Evolutionary conservation across 1,140 invertebrate species (phyloP), one percentile per base, ranked within the genome.

Genomic region (Armadillidium nasatum): DNA sequence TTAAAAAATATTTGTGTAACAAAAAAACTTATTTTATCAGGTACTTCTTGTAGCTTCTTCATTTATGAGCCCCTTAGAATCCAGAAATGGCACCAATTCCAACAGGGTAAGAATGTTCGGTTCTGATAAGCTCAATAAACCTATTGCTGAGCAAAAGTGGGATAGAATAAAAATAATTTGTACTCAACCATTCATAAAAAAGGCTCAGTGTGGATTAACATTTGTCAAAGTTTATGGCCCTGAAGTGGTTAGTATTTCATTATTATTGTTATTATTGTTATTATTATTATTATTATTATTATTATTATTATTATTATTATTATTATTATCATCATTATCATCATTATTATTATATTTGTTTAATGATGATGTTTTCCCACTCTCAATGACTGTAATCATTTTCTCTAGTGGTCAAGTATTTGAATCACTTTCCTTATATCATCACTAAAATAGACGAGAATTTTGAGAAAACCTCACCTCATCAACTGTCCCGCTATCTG

Each of bases 151-250:
- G 11, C 86, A 92, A 83, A 92, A 91, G 83, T 96, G 93, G 92
- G 93, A 95, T 85, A 85, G 90, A 66, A 84, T 96, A 0, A 93
- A 94, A 85, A 85, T 95, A 68, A 88, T 94, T 4, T 95, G 93
- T 84, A 89, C 90, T 10, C 94, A 96, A 83, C 93, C 93, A 0
- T 96, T 93, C 83, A 95, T 94, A 83, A 92, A 89, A 83, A 89
- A 89, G 79, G 87, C 89, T 45, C 87, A 91, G 82, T 95, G 89
- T 86, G 93, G 93, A 0, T 82, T 95, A 9, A 90, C 91, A 2
- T 95, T 95, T 83, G 87, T 95, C 44, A 91, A 60, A 60, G 19
- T 60, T 60, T 4, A 60, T 60, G 50, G 50, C 11, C 50, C 50
- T 4, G 50, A 60, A 60, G 19, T 2, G 11, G 50, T 60, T 15